Conservation (phyloP, 35 echinoderm and acorn worm species). For the Apostichopus parvimensis region DNA sequence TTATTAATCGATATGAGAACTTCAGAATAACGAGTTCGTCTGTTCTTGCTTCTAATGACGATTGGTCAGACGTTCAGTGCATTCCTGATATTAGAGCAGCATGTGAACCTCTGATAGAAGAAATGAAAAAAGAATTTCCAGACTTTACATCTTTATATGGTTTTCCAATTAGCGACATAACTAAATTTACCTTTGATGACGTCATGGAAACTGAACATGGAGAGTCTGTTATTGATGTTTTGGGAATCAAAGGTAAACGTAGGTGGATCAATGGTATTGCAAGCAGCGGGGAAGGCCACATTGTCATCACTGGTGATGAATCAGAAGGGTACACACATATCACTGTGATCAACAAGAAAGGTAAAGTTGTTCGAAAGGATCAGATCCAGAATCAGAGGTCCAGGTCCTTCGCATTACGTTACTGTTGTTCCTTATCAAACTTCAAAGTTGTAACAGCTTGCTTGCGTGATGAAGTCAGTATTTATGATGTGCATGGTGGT, state of each 20-base stretch:
- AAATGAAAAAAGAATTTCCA: neutral
- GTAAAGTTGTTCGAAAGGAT: neutral
- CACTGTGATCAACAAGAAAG: neutral
- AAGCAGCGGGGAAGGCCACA: neutral
- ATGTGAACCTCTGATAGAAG: neutral
- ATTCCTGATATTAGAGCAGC: neutral
- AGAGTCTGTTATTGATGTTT: neutral
- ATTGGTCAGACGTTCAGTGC: neutral
- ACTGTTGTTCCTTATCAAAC: neutral
- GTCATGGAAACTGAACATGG: neutral
- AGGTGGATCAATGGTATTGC: neutral
- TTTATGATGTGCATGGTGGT: neutral
- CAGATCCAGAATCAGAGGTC: neutral
- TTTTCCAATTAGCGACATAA: neutral
- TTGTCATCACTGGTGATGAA: neutral
- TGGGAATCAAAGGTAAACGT: neutral
- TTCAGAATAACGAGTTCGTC: neutral
- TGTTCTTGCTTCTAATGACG: neutral
- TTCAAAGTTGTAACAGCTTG: neutral
- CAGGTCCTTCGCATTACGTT: neutral
- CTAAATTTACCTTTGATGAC: neutral
- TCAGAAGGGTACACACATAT: neutral
- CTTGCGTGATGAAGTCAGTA: neutral
- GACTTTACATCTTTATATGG: neutral
- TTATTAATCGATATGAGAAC: neutral